Percentiles rank a stretch among this genome's conserved stretches.
Evolutionary conservation across 92 coral and sea anemone genomes (phyloP).

Genomic region (Heteractis magnifica): DNA sequence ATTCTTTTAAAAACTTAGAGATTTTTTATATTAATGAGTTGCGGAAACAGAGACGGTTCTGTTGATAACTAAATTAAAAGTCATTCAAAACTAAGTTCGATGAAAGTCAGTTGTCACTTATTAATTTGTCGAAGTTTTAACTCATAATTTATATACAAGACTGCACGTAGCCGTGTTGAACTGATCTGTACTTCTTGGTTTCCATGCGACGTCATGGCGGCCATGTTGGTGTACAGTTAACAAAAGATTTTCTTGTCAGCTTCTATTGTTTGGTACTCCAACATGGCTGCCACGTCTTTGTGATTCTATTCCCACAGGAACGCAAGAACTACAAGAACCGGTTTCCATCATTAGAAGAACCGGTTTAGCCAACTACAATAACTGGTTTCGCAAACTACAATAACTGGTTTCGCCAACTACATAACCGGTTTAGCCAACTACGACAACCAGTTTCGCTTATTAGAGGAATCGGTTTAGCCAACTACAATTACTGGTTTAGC

Average conservation of each 20-base stretch:
- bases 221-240: no score
- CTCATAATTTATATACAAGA: background rate
- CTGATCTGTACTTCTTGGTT: no score
- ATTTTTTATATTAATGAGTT: background rate
- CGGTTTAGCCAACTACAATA: background rate
- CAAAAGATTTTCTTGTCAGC: no score
- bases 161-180: no score
- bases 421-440: background rate
- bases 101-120: background rate
- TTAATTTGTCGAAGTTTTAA: background rate
- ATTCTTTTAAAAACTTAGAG: no score
- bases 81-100: background rate
- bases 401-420: background rate
- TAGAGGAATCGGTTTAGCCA: background rate
- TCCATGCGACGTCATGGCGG: no score
- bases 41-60: background rate
- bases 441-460: background rate
- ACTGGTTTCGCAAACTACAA: background rate
- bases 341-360: background rate
- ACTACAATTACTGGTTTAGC: no score
- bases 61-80: no score
- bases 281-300: no score
- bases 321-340: background rate
- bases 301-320: no score
- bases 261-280: no score